phyloP scores from a whole-genome alignment of 2,113 vertebrate genomes.

The Dipodomys spectabilis region DNA sequence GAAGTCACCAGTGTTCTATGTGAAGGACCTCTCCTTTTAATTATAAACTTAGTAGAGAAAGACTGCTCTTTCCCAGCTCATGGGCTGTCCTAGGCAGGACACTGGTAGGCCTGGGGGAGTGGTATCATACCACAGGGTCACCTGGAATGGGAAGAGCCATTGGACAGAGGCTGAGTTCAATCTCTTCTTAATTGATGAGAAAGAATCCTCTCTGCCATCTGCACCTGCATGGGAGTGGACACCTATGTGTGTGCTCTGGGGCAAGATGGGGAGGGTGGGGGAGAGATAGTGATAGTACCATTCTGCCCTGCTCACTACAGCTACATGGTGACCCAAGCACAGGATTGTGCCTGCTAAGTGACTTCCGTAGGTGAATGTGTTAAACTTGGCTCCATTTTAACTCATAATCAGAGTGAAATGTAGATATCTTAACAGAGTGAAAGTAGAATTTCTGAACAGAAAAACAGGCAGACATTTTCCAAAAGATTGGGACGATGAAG shows the following conservation, averaged over 20 bases:
- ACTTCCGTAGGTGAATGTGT: background rate
- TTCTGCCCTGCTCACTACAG: background rate
- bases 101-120: background rate
- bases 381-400: background rate
- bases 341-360: background rate
- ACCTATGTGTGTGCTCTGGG: background rate
- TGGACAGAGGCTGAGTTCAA: background rate
- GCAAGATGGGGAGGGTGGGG: fast-evolving
- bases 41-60: constrained; percentile 5
- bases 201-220: background rate
- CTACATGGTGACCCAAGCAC: background rate
- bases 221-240: background rate
- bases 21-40: background rate
- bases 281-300: background rate
- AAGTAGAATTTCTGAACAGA: background rate
- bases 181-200: background rate
- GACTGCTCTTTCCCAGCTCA: background rate
- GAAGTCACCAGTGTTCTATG: background rate
- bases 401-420: constrained; percentile 4
- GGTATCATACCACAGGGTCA: background rate
- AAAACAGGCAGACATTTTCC: background rate
- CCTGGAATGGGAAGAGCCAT: background rate
- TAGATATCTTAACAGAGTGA: background rate
- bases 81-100: background rate
- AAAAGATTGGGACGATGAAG: background rate